Evolutionary conservation across 2,888 invertebrate species (phyloP).

Genomic region (Netelia fuscicornis): DNA sequence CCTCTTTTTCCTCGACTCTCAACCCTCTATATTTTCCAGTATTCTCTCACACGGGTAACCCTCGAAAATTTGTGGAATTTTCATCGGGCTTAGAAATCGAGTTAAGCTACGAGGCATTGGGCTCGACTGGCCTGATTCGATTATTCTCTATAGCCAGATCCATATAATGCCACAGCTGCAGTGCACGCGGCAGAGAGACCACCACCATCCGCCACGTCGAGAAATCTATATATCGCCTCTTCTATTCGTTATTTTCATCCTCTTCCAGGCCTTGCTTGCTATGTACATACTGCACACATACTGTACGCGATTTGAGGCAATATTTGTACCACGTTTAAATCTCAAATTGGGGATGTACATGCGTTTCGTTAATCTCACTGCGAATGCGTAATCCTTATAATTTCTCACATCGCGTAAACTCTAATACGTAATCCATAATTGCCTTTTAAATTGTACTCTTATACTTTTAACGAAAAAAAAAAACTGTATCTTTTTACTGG

Average conservation of each 20-base stretch:
- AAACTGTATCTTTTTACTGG: too few species aligned
- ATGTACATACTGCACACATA: slow-evolving; percentile 18
- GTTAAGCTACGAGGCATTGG: slow-evolving; percentile 73
- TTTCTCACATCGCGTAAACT: not conserved
- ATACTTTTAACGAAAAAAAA: not conserved
- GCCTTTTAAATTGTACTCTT: not conserved
- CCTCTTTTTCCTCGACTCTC: not conserved
- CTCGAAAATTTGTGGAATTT: slow-evolving; percentile 72
- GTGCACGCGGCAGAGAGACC: slow-evolving; percentile 12
- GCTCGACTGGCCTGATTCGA: slow-evolving; percentile 74
- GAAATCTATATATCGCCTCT: not conserved
- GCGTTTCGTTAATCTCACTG: slow-evolving; percentile 12
- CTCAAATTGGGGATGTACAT: slow-evolving; percentile 26
- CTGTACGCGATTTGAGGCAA: slow-evolving; percentile 15
- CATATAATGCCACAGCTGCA: slow-evolving; percentile 59
- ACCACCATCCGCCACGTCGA: not conserved
- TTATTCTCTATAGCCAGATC: slow-evolving; percentile 71
- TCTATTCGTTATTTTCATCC: slow-evolving; percentile 25
- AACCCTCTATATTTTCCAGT: slow-evolving; percentile 13
- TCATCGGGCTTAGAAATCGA: slow-evolving; percentile 73
- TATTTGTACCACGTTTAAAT: slow-evolving; percentile 35
- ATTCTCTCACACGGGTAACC: slow-evolving; percentile 28
- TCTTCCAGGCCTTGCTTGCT: not conserved
- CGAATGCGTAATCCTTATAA: not conserved
- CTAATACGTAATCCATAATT: not conserved